Evolutionary conservation across 2,113 vertebrate genomes (phyloP).

Genomic region (Nesoenas mayeri): DNA sequence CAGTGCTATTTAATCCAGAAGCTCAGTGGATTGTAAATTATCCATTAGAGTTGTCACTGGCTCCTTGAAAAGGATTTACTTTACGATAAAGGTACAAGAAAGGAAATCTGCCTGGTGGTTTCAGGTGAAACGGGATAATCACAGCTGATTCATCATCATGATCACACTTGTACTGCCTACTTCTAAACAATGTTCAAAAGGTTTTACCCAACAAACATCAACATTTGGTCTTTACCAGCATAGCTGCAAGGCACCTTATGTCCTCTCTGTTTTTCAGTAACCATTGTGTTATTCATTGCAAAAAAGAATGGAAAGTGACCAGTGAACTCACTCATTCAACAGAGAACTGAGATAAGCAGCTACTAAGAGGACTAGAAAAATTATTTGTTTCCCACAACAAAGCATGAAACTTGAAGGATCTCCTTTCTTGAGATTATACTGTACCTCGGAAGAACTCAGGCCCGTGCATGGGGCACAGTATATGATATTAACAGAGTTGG

Average conservation of each 20-base stretch:
- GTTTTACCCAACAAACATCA: background rate
- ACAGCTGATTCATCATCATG: background rate
- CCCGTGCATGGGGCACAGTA: rapidly evolving
- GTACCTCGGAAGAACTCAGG: background rate
- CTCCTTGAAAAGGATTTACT: constrained; percentile 66
- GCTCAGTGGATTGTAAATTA: constrained; percentile 78
- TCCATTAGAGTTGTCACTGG: constrained; percentile 65
- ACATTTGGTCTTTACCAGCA: background rate
- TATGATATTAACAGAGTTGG: background rate
- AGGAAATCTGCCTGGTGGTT: constrained; percentile 1
- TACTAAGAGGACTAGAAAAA: background rate
- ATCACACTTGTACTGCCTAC: background rate
- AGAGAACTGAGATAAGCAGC: background rate
- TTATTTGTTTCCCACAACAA: rapidly evolving
- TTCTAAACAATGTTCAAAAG: background rate
- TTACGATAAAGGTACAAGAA: constrained; percentile 49
- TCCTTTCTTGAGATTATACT: background rate
- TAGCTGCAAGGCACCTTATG: background rate
- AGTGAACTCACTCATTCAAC: background rate
- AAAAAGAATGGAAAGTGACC: background rate
- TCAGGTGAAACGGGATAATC: constrained; percentile 6
- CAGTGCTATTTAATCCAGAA: constrained; percentile 76
- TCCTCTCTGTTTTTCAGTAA: background rate
- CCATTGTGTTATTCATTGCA: background rate
- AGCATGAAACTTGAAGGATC: background rate